Evolutionary conservation across 2,888 invertebrate species (phyloP).

Genomic region (Pediacus dermestoides): DNA sequence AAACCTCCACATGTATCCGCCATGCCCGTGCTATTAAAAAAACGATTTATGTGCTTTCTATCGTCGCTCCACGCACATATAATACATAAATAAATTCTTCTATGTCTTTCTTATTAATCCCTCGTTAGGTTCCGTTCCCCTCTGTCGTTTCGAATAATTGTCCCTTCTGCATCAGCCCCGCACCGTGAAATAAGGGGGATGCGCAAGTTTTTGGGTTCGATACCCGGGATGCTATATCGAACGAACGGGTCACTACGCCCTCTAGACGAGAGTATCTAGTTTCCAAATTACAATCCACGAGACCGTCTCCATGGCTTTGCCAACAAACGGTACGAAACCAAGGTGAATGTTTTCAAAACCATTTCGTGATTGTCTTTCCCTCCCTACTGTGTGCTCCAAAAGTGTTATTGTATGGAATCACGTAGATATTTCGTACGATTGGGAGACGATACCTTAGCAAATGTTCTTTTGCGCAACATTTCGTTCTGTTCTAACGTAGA

Average conservation of each 20-base stretch:
- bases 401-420: no score
- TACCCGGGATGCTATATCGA: constrained; percentile 29
- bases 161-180: constrained; percentile 1
- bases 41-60: no score
- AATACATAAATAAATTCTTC: no score
- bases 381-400: no score
- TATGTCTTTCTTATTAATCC: constrained; percentile 7
- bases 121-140: constrained; percentile 1
- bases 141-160: constrained; percentile 2
- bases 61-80: no score
- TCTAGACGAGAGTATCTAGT: constrained; percentile 21
- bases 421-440: no score
- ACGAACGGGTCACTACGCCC: constrained; percentile 30
- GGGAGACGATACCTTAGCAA: no score
- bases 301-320: constrained; percentile 17
- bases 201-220: constrained; percentile 27
- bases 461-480: no score
- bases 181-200: constrained; percentile 13
- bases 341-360: constrained; percentile 20
- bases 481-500: no score
- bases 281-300: constrained; percentile 22
- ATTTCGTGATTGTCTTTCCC: constrained; percentile 5
- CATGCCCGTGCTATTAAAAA: no score
- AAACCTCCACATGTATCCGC: no score
- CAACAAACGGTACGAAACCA: constrained; percentile 15